Base-by-base conservation (phyloP, 1,140 invertebrate species). In the Drosophila parabipectinata region DNA sequence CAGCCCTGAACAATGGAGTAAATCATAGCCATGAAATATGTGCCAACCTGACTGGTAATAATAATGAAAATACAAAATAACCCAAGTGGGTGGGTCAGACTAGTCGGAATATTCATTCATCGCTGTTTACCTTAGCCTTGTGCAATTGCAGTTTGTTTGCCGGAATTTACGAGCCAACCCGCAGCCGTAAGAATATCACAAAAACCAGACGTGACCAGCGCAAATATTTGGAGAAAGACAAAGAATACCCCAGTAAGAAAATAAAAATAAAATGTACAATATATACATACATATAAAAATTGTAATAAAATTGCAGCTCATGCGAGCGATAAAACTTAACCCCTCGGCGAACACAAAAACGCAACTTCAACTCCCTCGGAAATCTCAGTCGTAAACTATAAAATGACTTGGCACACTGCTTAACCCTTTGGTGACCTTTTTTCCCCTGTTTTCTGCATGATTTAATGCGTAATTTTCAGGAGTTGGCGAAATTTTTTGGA, bases 11-110 rank as follows among this genome's bases (percentile, higher is more conserved):
- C 82, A 88, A 79, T 72, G 82, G 41, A 88, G 66, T 88, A 87
- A 87, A 87, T 87, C 82, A 87, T 87, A 87, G 82, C 83, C 82
- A 87, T 87, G 83, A 88, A 87, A 88, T 88, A 87, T 87, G 82
- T 79, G 82, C 69, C 67, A 41, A 41, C 41, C 64, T 68, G 59
- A 37, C 18, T 66, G 68, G 81, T 87, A 69, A 85, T 81, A 82
- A 85, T 85, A 85, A 85, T 85, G 82, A 84, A 84, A 81, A 84
- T 80, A 67, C 69, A 64, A 57, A 84, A 83, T 79, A 84, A 72
- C 55, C 26, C 60, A 80, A 61, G 52, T 53, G 60, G 62, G 48
- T 59, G 58, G 34, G 24, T 55, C 47, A 18, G 62, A 47, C 21
- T 21, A 21, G 21, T 21, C 21, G 60, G 64, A 56, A 47, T 67